A percentile compares a stretch with the other conserved stretches of the same genome.
Evolutionary conservation across 1,140 invertebrate species (phyloP).

Genomic region (Brachionus calyciflorus): DNA sequence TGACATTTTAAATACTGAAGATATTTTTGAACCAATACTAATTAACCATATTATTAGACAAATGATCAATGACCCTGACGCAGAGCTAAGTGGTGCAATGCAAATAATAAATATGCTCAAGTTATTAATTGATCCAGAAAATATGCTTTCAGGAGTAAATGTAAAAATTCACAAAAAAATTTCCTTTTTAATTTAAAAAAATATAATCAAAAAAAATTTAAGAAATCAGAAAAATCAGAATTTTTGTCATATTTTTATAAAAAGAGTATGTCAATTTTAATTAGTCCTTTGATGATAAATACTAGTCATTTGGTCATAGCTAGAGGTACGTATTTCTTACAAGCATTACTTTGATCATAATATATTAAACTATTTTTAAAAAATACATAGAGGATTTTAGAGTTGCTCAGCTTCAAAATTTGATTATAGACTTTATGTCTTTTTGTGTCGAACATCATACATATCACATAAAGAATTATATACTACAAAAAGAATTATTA

Average conservation of each 20-base stretch:
- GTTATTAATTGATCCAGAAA: conserved; percentile 93
- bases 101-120: conserved; percentile 89
- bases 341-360: neutral
- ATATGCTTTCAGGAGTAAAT: conserved; percentile 83
- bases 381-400: conserved; percentile 77
- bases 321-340: conserved; percentile 61
- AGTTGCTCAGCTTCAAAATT: conserved; percentile 86
- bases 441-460: conserved; percentile 99
- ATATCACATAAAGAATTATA: conserved; percentile 96
- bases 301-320: conserved; percentile 80
- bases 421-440: conserved; percentile 91
- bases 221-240: conserved; percentile 83
- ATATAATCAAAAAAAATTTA: neutral
- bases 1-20: conserved; percentile 16
- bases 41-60: conserved; percentile 96
- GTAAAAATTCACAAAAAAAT: conserved; percentile 52
- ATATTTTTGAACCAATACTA: conserved; percentile 64
- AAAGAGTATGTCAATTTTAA: conserved; percentile 89
- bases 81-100: conserved; percentile 89
- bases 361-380: neutral
- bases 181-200: neutral
- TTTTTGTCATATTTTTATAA: conserved; percentile 99
- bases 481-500: conserved; percentile 92
- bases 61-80: conserved; percentile 71
- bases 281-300: conserved; percentile 81